Base-by-base conservation (phyloP, 2,797 vertebrate genomes). In the Anabacerthia variegaticeps region DNA sequence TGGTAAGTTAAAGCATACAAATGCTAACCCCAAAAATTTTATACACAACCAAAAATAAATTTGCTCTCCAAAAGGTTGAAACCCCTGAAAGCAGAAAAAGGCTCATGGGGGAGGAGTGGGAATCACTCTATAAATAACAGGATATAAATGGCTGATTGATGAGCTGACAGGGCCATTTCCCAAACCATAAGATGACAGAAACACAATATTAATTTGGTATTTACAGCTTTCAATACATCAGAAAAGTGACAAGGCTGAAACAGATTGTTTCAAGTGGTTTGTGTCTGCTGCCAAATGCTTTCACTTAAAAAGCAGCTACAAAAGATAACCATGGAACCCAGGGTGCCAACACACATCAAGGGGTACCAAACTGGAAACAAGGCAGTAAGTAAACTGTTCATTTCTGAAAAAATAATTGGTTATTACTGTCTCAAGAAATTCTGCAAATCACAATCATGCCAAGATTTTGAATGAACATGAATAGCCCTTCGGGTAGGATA, bases 281-380 rank as follows among this genome's bases (percentile, higher is more conserved):
- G 28, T 79, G n/a, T 21, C 67, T 67, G 72, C 49, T 95, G 79
- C 66, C 81, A 94, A 91, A 85, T 46, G 46, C 23, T 68, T 94
- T 75, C 58, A 91, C 66, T 92, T 34, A 65, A 49, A 74, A 80
- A 95, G 94, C 20, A 83, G 58, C 72, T 95, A 94, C 63, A 92
- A 43, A 46, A 96, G 68, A 68, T 62, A 87, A 73, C 16, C 39
- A 61, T 1, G 10, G 49, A 90, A 82, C 48, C 62, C 79, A 62
- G 34, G 62, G 41, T 61, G 69, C 34, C 48, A 66, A 76, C 52
- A 49, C 58, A 76, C 79, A 82, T 61, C 63, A 67, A 59, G 7
- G 17, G 21, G 32, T 63, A 88, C n/a, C 30, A 78, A 84, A 94
- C 0, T 69, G 23, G 39, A 93, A 89, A 93, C 17, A 37, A 73